Percentiles rank a stretch among this genome's conserved stretches.
Evolutionary conservation across 1,140 invertebrate genomes (phyloP).

Genomic region (Harpegnathos saltator): DNA sequence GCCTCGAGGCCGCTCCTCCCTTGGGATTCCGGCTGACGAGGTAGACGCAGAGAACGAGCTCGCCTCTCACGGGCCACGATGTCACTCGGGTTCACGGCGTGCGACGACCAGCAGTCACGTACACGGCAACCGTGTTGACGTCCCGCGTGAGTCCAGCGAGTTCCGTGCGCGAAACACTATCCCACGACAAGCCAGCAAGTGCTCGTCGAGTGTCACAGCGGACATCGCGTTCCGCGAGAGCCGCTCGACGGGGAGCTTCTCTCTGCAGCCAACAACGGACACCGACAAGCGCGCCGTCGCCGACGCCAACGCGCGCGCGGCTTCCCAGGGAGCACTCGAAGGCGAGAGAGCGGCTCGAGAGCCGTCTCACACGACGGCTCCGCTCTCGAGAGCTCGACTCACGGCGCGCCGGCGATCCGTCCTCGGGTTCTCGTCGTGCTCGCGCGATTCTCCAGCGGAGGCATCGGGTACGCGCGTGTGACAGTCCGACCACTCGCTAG

Average conservation of each 20-base stretch:
- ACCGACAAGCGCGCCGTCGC: too few relatives aligned
- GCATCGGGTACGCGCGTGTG: slow-evolving; percentile 19
- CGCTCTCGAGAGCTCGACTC: slow-evolving; percentile 5
- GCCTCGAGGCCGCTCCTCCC: too few relatives aligned
- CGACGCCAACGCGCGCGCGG: slow-evolving; percentile 55
- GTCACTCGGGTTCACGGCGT: too few relatives aligned
- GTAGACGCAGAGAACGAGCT: too few relatives aligned
- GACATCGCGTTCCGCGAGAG: slow-evolving; percentile 29
- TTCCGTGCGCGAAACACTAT: slow-evolving; percentile 48
- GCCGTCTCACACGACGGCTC: too few relatives aligned
- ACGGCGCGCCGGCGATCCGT: neutral
- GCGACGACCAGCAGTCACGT: slow-evolving; percentile 9
- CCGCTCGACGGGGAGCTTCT: too few relatives aligned
- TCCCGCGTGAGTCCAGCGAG: slow-evolving; percentile 36
- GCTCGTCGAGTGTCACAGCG: slow-evolving; percentile 47
- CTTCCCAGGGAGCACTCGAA: too few relatives aligned
- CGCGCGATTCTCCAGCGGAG: neutral
- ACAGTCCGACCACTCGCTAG: neutral
- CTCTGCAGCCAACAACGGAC: too few relatives aligned
- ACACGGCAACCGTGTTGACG: slow-evolving; percentile 13
- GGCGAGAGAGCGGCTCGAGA: slow-evolving; percentile 25
- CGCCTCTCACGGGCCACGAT: too few relatives aligned
- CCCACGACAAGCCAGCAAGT: slow-evolving; percentile 49
- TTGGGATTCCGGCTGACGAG: too few relatives aligned
- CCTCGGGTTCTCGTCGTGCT: neutral